These are phyloP conservation scores for Clivina fossor DNA, from an alignment of 2,888 invertebrate genomes.

Conservation along the genomic window DNA sequence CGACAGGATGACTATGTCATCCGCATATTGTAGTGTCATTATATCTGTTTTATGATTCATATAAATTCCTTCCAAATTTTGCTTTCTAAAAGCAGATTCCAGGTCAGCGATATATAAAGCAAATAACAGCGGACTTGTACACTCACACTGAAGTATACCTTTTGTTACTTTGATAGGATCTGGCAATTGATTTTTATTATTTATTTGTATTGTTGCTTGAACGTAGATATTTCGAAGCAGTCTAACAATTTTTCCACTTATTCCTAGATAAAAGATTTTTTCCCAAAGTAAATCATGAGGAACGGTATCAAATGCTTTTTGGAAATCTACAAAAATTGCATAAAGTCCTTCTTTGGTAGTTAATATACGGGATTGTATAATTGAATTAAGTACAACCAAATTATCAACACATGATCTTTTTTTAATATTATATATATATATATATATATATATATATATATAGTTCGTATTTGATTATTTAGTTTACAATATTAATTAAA, in stretches of 20 bases:
- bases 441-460: too few species aligned
- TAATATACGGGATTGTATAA: not conserved
- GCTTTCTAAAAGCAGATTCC: not conserved
- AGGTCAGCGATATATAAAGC: not conserved
- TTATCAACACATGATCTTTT: not conserved
- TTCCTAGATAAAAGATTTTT: not conserved
- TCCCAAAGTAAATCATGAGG: not conserved
- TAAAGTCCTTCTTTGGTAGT: constrained; percentile 1
- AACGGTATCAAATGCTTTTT: not conserved
- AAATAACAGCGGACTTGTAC: not conserved
- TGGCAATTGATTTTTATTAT: too few species aligned
- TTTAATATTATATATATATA: too few species aligned
- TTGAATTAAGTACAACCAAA: not conserved
- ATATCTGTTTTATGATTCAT: not conserved
- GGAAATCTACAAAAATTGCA: not conserved
- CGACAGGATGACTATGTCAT: not conserved
- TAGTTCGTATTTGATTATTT: too few species aligned
- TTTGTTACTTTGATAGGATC: too few species aligned
- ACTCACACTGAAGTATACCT: not conserved
- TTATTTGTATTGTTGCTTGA: too few species aligned
- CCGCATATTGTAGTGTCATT: not conserved
- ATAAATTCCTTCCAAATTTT: not conserved
- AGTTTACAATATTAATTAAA: too few species aligned
- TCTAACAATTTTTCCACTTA: not conserved
- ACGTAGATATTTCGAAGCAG: not conserved